These are phyloP conservation scores for Astropecten irregularis DNA, from an alignment of 53 echinoderm and acorn worm species.

Conservation along the genomic window DNA sequence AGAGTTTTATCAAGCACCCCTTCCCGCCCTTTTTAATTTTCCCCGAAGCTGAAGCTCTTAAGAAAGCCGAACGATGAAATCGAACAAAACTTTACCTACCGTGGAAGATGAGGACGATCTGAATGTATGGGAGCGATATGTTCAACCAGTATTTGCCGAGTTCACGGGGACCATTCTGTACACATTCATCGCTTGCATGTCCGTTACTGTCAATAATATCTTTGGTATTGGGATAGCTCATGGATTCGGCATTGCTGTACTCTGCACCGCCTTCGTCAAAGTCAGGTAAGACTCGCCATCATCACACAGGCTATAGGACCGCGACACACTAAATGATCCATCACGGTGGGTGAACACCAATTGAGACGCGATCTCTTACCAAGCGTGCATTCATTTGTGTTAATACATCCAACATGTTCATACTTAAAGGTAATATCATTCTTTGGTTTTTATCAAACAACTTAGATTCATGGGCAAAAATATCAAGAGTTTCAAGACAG, in stretches of 20 bases:
- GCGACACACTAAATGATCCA: no score
- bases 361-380: no score
- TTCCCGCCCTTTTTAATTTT: slow-evolving; percentile 10
- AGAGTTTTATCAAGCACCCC: neutral
- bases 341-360: no score
- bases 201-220: slow-evolving; percentile 58
- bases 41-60: neutral
- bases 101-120: slow-evolving; percentile 67
- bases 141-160: slow-evolving; percentile 87
- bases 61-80: neutral
- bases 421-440: no score
- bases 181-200: slow-evolving; percentile 76
- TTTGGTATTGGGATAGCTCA: slow-evolving; percentile 68
- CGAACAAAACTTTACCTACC: neutral
- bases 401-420: no score
- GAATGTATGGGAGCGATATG: slow-evolving; percentile 78
- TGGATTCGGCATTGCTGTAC: slow-evolving; percentile 75
- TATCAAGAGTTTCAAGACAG: no score
- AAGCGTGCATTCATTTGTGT: no score
- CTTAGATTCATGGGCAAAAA: no score
- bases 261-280: slow-evolving; percentile 79
- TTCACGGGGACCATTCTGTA: slow-evolving; percentile 73
- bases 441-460: no score
- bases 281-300: slow-evolving; percentile 80
- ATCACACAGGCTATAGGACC: no score